Base-by-base conservation (phyloP, 2,888 invertebrate species). In the Chymomyza procnemis region DNA sequence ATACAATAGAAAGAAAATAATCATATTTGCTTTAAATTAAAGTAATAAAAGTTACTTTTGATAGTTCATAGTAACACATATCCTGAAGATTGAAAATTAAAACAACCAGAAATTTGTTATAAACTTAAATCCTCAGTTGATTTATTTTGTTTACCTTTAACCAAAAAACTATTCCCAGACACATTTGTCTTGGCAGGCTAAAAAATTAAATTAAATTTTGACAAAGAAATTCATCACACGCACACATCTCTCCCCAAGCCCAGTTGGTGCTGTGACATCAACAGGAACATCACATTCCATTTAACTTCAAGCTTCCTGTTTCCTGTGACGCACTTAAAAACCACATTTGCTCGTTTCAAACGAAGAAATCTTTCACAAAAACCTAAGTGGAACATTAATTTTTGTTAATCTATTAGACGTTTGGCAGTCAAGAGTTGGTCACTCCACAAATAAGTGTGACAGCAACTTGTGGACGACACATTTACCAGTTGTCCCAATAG, bases 341-440 rank as follows among this genome's bases (percentile, higher is more conserved):
- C 34, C 34, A 41, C 34, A 41, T 12, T 41, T 9, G 34, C 12
- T 41, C 26, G 6, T 26, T 26, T 26, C 26, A 26, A 26, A 26
- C 26, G 8, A 12, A 12, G 34, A 41, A 41, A 41, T 41, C 34
- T 41, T 18, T 6, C 12, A 19, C 12, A 22, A 75, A 73, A 66
- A n/a, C n/a, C 73, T 71, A 69, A 74, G 76, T 70, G 71, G 78
- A 79, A 76, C 83, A 84, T 84, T 84, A 84, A 85, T 84, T 85
- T 84, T 84, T 85, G 86, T 76, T 84, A 85, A 84, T 84, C 83
- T 81, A 81, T 81, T 85, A 79, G 76, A 75, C 78, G 76, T 84
- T 66, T 61, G 69, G 41, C 54, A 19, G 59, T 41, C 59, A 81
- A 41, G 34, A 22, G 68, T 72, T 77, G 83, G 83, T 78, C 73